phyloP scores from a whole-genome alignment of 2,113 vertebrate species.

The Noturus placidus region DNA sequence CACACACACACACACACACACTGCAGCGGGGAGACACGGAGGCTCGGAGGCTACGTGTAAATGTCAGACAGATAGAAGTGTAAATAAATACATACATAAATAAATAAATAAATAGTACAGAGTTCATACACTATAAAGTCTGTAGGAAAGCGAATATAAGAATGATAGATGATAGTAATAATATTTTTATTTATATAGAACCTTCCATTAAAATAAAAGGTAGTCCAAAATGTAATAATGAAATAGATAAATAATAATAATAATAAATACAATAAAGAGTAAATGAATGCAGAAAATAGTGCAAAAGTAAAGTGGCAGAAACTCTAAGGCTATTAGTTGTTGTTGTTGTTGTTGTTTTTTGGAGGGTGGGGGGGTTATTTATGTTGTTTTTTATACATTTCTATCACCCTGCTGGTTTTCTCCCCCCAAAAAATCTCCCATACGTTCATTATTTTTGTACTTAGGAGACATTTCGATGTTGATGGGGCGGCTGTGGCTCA shows the following conservation, averaged over 20 bases:
- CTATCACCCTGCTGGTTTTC: too few species aligned
- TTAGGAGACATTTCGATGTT: too few species aligned
- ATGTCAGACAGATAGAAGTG: background rate
- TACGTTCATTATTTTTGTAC: background rate
- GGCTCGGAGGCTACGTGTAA: background rate
- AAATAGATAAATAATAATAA: background rate
- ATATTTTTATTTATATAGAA: background rate
- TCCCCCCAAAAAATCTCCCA: background rate
- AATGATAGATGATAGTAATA: background rate
- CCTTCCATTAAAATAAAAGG: too few species aligned
- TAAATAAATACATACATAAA: background rate
- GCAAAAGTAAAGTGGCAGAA: background rate
- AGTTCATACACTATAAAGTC: background rate
- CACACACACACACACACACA: constrained; percentile 4
- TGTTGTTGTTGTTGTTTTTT: too few species aligned
- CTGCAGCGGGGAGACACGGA: background rate
- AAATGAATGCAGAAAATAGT: background rate
- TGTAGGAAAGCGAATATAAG: background rate
- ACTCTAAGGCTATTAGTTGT: background rate
- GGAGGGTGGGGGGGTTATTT: too few species aligned
- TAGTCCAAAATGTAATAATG: background rate
- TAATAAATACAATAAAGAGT: background rate
- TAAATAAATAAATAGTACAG: too few species aligned
- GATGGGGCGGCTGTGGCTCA: too few species aligned
- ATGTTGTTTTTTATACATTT: too few species aligned